Percentiles rank a stretch among this genome's conserved stretches.
These are phyloP conservation scores for Mola mola DNA, from an alignment of 2,113 vertebrate genomes.

Conservation along the genomic window DNA sequence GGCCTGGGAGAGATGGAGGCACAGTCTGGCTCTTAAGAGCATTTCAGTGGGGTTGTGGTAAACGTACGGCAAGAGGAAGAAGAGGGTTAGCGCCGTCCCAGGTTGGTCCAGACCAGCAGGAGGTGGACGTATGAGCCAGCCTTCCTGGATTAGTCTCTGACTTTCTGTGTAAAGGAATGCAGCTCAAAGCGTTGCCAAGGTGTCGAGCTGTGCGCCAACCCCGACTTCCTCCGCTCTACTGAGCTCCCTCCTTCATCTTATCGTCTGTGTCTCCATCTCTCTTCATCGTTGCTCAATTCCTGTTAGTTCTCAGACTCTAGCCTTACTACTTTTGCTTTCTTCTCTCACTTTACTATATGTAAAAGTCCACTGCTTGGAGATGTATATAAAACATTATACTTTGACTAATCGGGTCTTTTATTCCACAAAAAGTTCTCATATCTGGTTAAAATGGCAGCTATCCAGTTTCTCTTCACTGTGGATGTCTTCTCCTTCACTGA, in stretches of 20 bases:
- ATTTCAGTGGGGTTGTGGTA: slow-evolving; percentile 6
- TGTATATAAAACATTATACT: no score
- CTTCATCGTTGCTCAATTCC: no score
- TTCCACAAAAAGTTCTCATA: no score
- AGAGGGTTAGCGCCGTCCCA: slow-evolving; percentile 39
- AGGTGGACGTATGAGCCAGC: slow-evolving; percentile 27
- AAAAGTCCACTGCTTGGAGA: no score
- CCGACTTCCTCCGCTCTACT: slow-evolving; percentile 48
- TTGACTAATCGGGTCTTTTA: no score
- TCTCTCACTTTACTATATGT: no score
- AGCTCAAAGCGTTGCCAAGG: slow-evolving; percentile 56
- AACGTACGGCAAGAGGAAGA: slow-evolving; percentile 14
- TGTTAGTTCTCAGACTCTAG: no score
- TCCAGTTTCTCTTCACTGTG: no score
- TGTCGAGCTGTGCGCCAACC: slow-evolving; percentile 26
- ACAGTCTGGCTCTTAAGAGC: slow-evolving; percentile 39
- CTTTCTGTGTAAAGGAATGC: slow-evolving; percentile 63
- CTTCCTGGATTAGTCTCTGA: slow-evolving; percentile 54
- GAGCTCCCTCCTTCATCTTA: slow-evolving; percentile 15
- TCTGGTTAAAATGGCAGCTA: no score
- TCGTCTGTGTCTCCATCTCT: neutral
- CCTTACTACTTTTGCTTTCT: no score
- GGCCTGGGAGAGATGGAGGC: slow-evolving; percentile 28
- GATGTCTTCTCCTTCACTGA: no score
- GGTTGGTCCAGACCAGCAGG: slow-evolving; percentile 28